phyloP scores from a whole-genome alignment of 2,797 vertebrate species.

The Phataginus tricuspis region DNA sequence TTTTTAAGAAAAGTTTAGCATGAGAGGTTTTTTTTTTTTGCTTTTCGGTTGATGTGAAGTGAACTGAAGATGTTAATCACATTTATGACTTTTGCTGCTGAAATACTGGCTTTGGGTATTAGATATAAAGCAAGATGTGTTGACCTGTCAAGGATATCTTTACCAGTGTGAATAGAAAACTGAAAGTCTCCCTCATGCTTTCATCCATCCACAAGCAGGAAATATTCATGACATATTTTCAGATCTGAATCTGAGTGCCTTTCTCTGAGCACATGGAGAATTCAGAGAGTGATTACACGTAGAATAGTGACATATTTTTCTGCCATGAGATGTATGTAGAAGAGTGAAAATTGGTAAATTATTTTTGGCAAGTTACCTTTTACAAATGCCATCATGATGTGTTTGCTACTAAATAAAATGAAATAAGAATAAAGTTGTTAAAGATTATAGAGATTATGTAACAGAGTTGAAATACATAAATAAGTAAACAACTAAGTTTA shows the following conservation, averaged over 20 bases:
- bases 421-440: background rate
- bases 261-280: background rate
- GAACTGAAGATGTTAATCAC: background rate
- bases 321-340: background rate
- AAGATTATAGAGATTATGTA: background rate
- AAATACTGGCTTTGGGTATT: background rate
- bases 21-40: background rate
- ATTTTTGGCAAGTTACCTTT: background rate
- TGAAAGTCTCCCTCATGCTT: background rate
- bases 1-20: background rate
- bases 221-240: conserved; percentile 32
- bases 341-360: background rate
- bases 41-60: background rate
- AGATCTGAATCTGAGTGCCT: background rate
- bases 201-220: background rate
- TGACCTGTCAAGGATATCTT: background rate
- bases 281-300: background rate
- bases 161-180: background rate
- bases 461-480: background rate
- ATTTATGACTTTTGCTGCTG: conserved; percentile 5
- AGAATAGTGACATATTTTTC: background rate
- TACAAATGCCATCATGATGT: background rate
- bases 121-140: background rate
- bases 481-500: background rate
- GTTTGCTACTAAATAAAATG: background rate